Percentiles rank a stretch among this genome's conserved stretches.
phyloP scores from a whole-genome alignment of 2,113 vertebrate genomes.

The Anguilla rostrata region DNA sequence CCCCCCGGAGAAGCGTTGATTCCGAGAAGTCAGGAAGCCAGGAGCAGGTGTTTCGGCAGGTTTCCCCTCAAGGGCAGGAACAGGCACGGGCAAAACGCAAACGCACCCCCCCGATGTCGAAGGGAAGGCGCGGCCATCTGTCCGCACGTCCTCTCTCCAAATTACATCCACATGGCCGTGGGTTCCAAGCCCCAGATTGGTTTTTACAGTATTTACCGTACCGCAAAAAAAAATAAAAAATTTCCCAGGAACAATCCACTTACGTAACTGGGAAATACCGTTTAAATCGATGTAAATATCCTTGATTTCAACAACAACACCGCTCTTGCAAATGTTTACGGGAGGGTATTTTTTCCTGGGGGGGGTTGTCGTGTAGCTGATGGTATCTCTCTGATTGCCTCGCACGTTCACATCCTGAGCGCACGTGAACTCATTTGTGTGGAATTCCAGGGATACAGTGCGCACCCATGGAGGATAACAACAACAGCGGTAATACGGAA shows the following conservation, averaged over 20 bases:
- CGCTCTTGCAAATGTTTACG: too few species aligned
- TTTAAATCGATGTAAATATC: neutral
- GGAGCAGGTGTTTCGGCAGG: neutral
- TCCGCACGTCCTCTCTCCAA: neutral
- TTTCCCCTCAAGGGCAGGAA: neutral
- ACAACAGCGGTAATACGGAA: slow-evolving; percentile 31
- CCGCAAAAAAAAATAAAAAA: too few species aligned
- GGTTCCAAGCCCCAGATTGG: neutral
- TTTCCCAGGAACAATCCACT: neutral
- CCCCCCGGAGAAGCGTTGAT: neutral
- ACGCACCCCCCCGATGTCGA: neutral
- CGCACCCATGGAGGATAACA: slow-evolving; percentile 56
- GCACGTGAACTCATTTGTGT: slow-evolving; percentile 61
- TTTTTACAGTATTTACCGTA: neutral
- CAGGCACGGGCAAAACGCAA: neutral
- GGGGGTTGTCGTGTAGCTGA: too few species aligned
- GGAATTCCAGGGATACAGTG: slow-evolving; percentile 41
- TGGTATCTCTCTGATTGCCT: slow-evolving; percentile 47
- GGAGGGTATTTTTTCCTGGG: too few species aligned
- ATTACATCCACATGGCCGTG: neutral
- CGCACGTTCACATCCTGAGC: slow-evolving; percentile 65
- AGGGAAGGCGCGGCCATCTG: neutral
- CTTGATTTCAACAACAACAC: too few species aligned
- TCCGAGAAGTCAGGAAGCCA: slow-evolving; percentile 10
- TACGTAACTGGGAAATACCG: neutral